Conservation (phyloP, 1,140 invertebrate genomes). For the Lucilia sericata region DNA sequence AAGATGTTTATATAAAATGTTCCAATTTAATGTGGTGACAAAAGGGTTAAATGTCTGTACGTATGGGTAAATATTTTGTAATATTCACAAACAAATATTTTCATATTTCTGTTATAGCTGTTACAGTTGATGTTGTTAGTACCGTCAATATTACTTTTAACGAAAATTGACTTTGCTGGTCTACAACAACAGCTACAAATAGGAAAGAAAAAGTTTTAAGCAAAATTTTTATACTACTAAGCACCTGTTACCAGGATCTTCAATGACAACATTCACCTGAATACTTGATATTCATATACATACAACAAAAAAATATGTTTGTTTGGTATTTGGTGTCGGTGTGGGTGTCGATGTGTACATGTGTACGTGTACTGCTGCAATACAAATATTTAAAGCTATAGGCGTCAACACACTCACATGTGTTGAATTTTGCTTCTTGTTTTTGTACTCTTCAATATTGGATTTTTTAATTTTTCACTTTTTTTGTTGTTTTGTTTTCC, state of each 20-base stretch:
- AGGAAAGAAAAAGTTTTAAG: neutral
- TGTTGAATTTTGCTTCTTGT: neutral
- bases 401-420: neutral
- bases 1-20: too few species aligned
- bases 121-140: too few species aligned
- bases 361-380: neutral
- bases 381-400: neutral
- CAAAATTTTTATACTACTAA: neutral
- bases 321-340: neutral
- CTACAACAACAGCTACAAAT: neutral
- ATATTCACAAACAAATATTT: too few species aligned
- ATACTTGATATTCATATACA: neutral
- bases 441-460: neutral
- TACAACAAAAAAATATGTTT: neutral
- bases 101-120: too few species aligned
- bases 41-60: too few species aligned
- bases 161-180: neutral
- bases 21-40: too few species aligned
- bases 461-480: neutral
- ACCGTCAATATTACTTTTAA: neutral
- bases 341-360: neutral
- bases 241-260: conserved; percentile 35
- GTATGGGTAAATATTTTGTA: too few species aligned
- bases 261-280: neutral
- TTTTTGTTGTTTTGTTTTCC: neutral